Conservation (phyloP, 2,797 vertebrate species). For the Hirundo rustica region DNA sequence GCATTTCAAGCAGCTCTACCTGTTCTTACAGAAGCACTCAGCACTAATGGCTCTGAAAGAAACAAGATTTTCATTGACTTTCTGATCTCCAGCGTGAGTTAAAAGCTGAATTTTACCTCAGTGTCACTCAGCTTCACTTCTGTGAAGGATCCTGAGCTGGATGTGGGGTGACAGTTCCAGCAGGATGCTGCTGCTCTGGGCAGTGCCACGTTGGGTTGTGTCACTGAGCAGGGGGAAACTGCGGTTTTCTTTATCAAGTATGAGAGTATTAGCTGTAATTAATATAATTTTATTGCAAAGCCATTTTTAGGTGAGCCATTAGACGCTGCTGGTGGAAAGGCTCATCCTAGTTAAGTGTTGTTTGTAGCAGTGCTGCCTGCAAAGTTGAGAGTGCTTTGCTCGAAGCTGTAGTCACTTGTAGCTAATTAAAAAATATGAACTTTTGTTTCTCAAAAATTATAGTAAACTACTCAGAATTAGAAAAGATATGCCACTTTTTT, state of each 20-base stretch:
- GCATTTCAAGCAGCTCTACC: not conserved
- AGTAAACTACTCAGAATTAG: not conserved
- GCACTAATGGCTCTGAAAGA: not conserved
- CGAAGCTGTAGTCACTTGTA: not conserved
- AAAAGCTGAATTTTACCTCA: conserved; percentile 66
- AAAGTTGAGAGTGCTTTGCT: not conserved
- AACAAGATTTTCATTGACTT: conserved; percentile 58
- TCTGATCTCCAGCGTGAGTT: conserved; percentile 50
- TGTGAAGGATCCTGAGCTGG: conserved; percentile 61
- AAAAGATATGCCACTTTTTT: not conserved
- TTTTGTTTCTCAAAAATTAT: not conserved
- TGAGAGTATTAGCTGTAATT: conserved; percentile 46
- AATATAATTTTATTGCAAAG: not conserved
- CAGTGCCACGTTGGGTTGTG: conserved; percentile 37
- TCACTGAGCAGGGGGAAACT: conserved; percentile 18
- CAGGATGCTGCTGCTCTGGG: conserved; percentile 50
- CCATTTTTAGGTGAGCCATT: not conserved
- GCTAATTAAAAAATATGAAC: not conserved
- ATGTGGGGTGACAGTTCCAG: conserved; percentile 62
- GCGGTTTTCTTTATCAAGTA: conserved; percentile 45
- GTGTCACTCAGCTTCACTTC: conserved; percentile 65
- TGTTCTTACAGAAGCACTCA: not conserved
- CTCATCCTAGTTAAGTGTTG: not conserved
- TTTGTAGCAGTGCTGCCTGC: not conserved
- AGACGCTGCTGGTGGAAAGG: not conserved